A percentile compares a stretch with the other conserved stretches of the same genome.
Conservation (phyloP, 2,888 invertebrate species). For the Litoditis marina region DNA sequence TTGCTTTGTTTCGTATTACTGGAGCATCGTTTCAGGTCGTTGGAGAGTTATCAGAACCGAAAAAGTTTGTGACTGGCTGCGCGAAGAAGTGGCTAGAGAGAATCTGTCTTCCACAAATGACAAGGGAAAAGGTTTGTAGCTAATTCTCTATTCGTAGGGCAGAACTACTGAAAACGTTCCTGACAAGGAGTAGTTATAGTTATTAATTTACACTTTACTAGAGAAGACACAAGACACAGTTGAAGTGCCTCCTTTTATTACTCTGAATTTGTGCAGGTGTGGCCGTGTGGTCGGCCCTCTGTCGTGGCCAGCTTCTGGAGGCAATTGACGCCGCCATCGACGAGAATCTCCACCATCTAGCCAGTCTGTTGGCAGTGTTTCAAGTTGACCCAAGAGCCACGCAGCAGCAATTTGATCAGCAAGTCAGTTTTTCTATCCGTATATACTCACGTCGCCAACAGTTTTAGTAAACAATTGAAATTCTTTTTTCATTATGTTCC, state of each 20-base stretch:
- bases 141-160: neutral
- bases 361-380: slow-evolving; percentile 26
- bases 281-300: slow-evolving; percentile 29
- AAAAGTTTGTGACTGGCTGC: slow-evolving; percentile 34
- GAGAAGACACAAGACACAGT: no score
- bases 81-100: slow-evolving; percentile 13
- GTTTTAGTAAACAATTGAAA: neutral
- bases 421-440: no score
- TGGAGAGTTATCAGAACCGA: slow-evolving; percentile 37
- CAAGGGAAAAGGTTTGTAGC: slow-evolving; percentile 11
- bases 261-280: neutral
- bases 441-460: no score
- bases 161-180: no score
- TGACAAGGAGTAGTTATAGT: no score
- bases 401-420: slow-evolving; percentile 17
- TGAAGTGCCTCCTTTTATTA: no score
- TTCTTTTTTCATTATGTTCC: neutral
- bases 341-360: slow-evolving; percentile 20
- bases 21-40: no score
- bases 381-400: slow-evolving; percentile 31
- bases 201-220: no score
- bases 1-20: no score
- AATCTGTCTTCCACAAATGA: neutral
- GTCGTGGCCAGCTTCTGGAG: slow-evolving; percentile 28
- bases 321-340: slow-evolving; percentile 25